phyloP scores from a whole-genome alignment of 1,140 invertebrate genomes.

The Penaeus chinensis region DNA sequence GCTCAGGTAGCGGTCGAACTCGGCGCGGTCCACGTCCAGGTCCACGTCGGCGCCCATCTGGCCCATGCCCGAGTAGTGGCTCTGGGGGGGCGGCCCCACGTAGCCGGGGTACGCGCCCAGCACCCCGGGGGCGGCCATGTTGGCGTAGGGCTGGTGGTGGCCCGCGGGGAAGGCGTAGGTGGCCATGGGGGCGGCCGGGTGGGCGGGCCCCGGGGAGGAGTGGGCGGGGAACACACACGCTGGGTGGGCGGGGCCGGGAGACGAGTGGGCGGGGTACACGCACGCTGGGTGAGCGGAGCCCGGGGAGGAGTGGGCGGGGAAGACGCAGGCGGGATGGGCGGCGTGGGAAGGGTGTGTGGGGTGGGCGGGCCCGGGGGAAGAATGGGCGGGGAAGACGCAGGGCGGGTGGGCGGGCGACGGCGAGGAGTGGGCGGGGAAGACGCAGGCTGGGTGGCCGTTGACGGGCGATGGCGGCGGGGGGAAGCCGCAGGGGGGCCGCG shows the following conservation, averaged over 20 bases:
- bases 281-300: not conserved
- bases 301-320: not conserved
- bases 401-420: not conserved
- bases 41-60: constrained; percentile 47
- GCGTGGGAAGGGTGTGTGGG: not conserved
- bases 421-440: constrained; percentile 18
- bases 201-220: constrained; percentile 2
- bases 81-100: constrained; percentile 36
- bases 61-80: constrained; percentile 37
- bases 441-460: not conserved
- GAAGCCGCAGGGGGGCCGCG: not conserved
- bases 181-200: constrained; percentile 27
- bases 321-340: not conserved
- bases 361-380: not conserved
- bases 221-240: constrained; percentile 12
- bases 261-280: constrained; percentile 28
- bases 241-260: not conserved
- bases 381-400: constrained; percentile 6
- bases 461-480: not conserved
- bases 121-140: constrained; percentile 16
- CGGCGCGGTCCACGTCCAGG: constrained; percentile 45
- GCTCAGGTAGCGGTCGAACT: constrained; percentile 53
- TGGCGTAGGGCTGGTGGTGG: constrained; percentile 29
- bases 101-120: constrained; percentile 7
- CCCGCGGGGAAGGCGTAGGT: constrained; percentile 40